Evolutionary conservation across 2,113 vertebrate species (phyloP), one percentile per base, ranked within the genome.

Genomic region (Hydropotes inermis): DNA sequence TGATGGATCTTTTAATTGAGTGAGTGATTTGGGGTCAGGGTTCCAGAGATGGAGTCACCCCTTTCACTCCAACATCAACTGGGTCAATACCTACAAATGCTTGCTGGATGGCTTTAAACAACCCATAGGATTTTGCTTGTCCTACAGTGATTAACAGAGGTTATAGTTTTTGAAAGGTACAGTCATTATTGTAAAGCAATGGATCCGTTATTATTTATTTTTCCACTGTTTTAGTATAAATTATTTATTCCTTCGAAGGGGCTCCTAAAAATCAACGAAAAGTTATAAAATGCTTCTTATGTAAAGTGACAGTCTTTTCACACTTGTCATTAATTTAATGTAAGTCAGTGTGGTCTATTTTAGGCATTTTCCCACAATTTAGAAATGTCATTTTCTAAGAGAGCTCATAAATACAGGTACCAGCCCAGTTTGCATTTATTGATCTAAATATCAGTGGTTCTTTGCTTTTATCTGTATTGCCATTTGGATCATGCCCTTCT

Each of bases 1-100:
- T 84, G 74, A 81, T 27, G 14, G 52, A 57, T 81, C 58, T 97
- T 96, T 95, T 89, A 86, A 95, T 82, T 96, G 93, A 86, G 17
- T 93, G 82, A 88, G 76, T 84, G 67, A 91, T 27, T 33, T 82
- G 60, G 33, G 67, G 58, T 92, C 19, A 2, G 39, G 15, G 61
- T 94, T 92, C 23, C 54, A 81, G 79, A 96, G 83, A 47, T 19
- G 5, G 45, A 52, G 47, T 85, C 76, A 89, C 30, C 5, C 82
- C 47, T 91, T 86, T 92, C 50, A 87, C 36, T 54, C 58, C 7
- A 39, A 4, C 30, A 52, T 21, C 33, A 12, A 60, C 36, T 83
- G 76, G 58, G 58, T 94, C 76, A 60, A 0, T 85, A 43, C 21
- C 45, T 82, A 54, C 43, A 81, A 27, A 92, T 21, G 14, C 36